phyloP scores from a whole-genome alignment of 1,140 invertebrate species.

The Cotesia chilonis region DNA sequence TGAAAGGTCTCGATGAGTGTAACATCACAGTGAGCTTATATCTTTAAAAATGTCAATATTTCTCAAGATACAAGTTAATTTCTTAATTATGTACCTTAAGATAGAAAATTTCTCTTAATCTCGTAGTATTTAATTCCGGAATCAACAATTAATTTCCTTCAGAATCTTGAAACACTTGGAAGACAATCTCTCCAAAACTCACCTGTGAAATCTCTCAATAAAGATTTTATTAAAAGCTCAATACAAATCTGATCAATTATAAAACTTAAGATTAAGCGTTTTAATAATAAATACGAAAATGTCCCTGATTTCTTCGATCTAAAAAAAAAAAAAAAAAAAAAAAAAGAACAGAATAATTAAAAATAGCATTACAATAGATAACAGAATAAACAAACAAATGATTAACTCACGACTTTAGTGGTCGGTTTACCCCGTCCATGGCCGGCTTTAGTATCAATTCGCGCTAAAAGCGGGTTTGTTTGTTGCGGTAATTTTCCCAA shows the following conservation, averaged over 20 bases:
- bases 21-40: too few species aligned
- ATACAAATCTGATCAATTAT: conserved; percentile 15
- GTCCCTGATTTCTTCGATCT: conserved; percentile 91
- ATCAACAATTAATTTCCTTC: too few species aligned
- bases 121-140: too few species aligned
- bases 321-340: conserved; percentile 66
- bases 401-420: conserved; percentile 79
- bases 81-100: too few species aligned
- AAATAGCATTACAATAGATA: conserved; percentile 41
- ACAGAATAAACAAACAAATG: conserved; percentile 21
- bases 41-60: too few species aligned
- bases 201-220: too few species aligned
- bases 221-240: too few species aligned
- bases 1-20: too few species aligned
- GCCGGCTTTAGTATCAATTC: conserved; percentile 94
- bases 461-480: conserved; percentile 87
- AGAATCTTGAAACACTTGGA: too few species aligned
- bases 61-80: too few species aligned
- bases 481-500: conserved; percentile 73
- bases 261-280: conserved; percentile 75
- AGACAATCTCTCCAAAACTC: too few species aligned
- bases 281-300: conserved; percentile 87
- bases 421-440: conserved; percentile 97
- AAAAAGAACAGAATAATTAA: conserved; percentile 32
- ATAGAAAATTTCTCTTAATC: too few species aligned